Evolutionary conservation across 92 coral and sea anemone genomes (phyloP).

Genomic region (Zoanthus sociatus): DNA sequence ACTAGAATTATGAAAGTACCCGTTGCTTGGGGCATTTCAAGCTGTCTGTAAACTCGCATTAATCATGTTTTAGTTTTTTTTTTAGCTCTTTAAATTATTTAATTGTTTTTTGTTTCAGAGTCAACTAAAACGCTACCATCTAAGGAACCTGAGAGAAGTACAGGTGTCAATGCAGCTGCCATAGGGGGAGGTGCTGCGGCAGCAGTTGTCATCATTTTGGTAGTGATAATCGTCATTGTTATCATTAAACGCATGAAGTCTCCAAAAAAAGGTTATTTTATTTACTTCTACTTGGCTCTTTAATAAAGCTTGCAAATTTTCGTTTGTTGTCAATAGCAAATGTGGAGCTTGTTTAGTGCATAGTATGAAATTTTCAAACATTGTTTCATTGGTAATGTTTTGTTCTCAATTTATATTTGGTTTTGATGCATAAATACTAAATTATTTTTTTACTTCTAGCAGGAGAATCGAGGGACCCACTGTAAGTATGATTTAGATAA

Average conservation of each 20-base stretch:
- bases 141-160: neutral
- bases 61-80: no score
- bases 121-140: neutral
- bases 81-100: no score
- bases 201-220: slow-evolving; percentile 5
- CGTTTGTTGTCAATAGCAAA: no score
- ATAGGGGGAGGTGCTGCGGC: slow-evolving; percentile 38
- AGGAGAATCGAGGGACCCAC: slow-evolving; percentile 32
- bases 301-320: no score
- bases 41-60: no score
- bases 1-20: no score
- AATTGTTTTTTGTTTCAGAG: neutral
- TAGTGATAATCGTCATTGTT: neutral
- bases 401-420: neutral
- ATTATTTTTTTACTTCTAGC: slow-evolving; percentile 1
- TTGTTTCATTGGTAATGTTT: neutral
- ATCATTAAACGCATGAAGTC: slow-evolving; percentile 15
- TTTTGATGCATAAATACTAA: neutral
- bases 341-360: no score
- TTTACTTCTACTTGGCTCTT: no score
- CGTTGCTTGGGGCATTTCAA: no score
- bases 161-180: slow-evolving; percentile 13
- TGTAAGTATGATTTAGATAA: slow-evolving; percentile 11
- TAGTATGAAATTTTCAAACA: neutral
- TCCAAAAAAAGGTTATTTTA: neutral